These are phyloP conservation scores for Nansenia antarctica DNA, from an alignment of 2,113 vertebrate genomes.

Conservation along the genomic window DNA sequence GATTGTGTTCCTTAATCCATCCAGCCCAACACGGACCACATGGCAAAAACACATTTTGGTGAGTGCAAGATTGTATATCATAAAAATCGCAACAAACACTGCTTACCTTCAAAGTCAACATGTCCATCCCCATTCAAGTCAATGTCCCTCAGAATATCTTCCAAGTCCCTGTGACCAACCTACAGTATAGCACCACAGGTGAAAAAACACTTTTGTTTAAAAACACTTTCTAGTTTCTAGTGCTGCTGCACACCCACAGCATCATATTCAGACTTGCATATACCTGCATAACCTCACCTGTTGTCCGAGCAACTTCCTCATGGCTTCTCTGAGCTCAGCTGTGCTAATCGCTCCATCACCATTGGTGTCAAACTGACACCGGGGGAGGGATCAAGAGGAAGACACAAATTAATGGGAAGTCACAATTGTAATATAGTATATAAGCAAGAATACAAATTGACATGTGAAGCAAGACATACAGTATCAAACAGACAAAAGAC, in stretches of 20 bases:
- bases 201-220: neutral
- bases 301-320: slow-evolving; percentile 95
- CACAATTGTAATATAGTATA: no score
- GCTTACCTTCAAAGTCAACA: slow-evolving; percentile 96
- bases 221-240: neutral
- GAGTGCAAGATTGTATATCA: no score
- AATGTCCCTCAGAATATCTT: slow-evolving; percentile 95
- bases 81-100: neutral
- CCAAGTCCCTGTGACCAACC: slow-evolving; percentile 91
- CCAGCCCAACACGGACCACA: no score
- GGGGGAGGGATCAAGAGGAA: neutral
- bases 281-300: slow-evolving; percentile 59
- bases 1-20: no score
- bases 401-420: no score
- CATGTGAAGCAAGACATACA: neutral
- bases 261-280: neutral
- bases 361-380: slow-evolving; percentile 91
- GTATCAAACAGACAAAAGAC: neutral
- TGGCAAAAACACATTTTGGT: no score
- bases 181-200: slow-evolving; percentile 49
- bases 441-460: neutral
- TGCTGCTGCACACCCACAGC: neutral
- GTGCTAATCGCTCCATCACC: slow-evolving; percentile 96
- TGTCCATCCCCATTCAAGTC: slow-evolving; percentile 95
- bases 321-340: slow-evolving; percentile 91